Evolutionary conservation across 2,888 invertebrate species (phyloP), one percentile per base, ranked within the genome.

Genomic region (Prosapia bicincta): DNA sequence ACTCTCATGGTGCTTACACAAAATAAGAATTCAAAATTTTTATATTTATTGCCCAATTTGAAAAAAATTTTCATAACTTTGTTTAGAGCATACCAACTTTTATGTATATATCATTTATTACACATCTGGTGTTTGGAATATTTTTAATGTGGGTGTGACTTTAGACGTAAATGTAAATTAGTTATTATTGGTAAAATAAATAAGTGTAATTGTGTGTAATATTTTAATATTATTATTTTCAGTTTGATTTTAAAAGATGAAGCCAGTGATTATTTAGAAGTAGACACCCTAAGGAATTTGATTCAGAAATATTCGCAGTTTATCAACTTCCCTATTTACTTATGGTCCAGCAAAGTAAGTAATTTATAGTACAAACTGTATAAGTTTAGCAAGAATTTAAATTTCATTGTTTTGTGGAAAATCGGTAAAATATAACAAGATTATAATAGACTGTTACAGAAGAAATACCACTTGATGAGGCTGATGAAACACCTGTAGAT

Each of bases 281-380:
- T 94, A 79, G 93, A 95, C 83, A 97, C 97, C 0, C 89, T 99
- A 81, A 93, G 93, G 82, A 92, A 92, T 82, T 89, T 99, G 77
- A 94, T 99, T 78, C 94, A 94, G 87, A 99, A 99, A 86, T 99
- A 99, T 87, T 98, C 98, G 5, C 99, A 99, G 88, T 99, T 99
- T 87, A 99, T 99, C 85, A 99, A 98, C 86, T 99, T 99, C 90
- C 96, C 97, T 78, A 99, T 99, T 85, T 93, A 93, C 86, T 86
- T 99, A 85, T 99, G 98, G 98, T 90, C 93, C 67, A 90, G 90
- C 83, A 90, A 90, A 83, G 88, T 87, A 81, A 54, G 69, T 28
- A 7, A 68, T 26, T 65, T 23, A 71, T 23, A 71, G 10, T 15
- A 38, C 10, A 38, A 38, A 38, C 9, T 38, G 15, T 13, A 30